Base-by-base conservation (phyloP, 2,113 vertebrate genomes). In the Paramormyrops kingsleyae region DNA sequence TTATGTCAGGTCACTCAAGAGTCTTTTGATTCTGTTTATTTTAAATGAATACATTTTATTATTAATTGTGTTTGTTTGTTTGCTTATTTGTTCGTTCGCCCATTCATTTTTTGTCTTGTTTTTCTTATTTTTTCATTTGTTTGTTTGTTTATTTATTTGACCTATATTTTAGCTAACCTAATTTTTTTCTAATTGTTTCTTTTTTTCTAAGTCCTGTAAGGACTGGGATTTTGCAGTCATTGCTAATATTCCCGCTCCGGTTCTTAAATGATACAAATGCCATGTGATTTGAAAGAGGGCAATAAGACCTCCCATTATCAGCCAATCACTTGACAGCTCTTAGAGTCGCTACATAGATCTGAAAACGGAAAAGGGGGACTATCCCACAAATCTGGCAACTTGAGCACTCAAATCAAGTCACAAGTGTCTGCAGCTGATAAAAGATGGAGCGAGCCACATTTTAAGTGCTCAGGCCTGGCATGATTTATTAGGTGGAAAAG, bases 311-410 rank as follows among this genome's bases (percentile, higher is more conserved):
- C 87, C 62, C 24, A 49, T 46, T 47, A 39, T 42, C 62, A 88
- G 62, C 42, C 87, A 88, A 88, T 88, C 87, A 88, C 87, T 88
- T 88, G 87, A 88, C 70, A 88, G 87, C 62, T 49, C 62, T 88
- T 88, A 49, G 53, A 46, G 87, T 42, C 87, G n/a, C 42, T 49
- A 31, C 74, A 88, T 42, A 74, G 62, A 50, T 88, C 44, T 62
- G 87, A 74, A 74, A 47, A 88, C 44, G 24, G 39, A 19, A 31
- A 74, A 88, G 66, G 44, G 44, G 42, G 42, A 88, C 39, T 17
- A 31, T 74, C 59, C 62, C 56, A 49, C 87, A 74, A 21, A 74
- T 74, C 66, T 47, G 53, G 87, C 66, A 44, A 46, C 62, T 50
- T 47, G 44, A 50, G 62, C 52, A 50, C 87, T 74, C 42, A 12